These are phyloP conservation scores for Thinocorus orbignyianus DNA, from an alignment of 2,113 vertebrate species.

Conservation along the genomic window DNA sequence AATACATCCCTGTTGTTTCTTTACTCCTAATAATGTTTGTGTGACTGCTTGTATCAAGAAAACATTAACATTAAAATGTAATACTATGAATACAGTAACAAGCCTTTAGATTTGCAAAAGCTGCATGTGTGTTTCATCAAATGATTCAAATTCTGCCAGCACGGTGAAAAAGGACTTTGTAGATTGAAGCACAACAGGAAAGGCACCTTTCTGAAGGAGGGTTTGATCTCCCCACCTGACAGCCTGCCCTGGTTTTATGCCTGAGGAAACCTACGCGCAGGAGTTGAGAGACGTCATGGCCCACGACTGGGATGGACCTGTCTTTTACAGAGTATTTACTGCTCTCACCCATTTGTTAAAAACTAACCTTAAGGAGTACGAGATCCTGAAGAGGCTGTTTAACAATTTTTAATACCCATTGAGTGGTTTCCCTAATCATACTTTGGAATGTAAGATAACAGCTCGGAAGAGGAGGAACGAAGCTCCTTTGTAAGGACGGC, in stretches of 20 bases:
- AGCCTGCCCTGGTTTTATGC: background rate
- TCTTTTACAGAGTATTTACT: background rate
- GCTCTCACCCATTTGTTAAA: background rate
- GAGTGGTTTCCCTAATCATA: background rate
- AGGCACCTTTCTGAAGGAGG: background rate
- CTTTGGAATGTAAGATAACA: background rate
- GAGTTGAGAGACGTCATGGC: background rate
- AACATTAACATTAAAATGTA: background rate
- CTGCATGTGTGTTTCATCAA: background rate
- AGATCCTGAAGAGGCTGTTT: background rate
- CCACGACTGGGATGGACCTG: background rate
- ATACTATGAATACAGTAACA: background rate
- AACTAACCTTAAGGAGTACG: background rate
- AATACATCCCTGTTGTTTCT: background rate
- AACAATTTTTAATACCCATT: background rate
- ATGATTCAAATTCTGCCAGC: background rate
- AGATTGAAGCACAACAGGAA: background rate
- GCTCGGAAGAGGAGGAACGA: background rate
- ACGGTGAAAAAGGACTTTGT: background rate
- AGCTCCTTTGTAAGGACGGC: background rate
- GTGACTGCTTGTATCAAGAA: background rate
- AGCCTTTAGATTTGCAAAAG: background rate
- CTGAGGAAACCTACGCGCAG: background rate
- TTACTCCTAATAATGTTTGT: background rate
- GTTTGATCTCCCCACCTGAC: background rate